Evolutionary conservation across 1,140 invertebrate species (phyloP), one percentile per base, ranked within the genome.

Genomic region (Tetragnatha versicolor): DNA sequence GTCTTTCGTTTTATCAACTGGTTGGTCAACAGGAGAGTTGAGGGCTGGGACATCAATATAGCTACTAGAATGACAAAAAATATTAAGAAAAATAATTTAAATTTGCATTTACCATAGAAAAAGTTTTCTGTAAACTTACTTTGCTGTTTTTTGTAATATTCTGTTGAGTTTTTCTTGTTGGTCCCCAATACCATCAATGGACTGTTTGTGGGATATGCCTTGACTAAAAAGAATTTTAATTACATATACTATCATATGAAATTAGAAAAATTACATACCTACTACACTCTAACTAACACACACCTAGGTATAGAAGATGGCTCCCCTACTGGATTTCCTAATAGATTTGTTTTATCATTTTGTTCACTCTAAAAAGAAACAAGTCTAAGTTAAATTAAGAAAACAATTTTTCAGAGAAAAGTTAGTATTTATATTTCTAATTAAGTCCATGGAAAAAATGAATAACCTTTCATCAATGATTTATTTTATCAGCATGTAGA

Each of bases 31-130:
- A 39, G 73, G 60, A 17, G 73, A 76, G 55, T 76, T 76, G 27
- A 76, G 35, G 20, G 73, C 73, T 49, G 73, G 73, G 9, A 76
- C 73, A 76, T 76, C 73, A 39, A 76, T 76, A 61, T 76, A 76
- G 31, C 61, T 76, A 22, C 73, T 76, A 12, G 2, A 70, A 70
- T 25, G 1, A 9, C 9, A 51, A 51, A 51, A 51, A 5, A 45
- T 7, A 45, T 45, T 45, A 45, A 9, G 7, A 7, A 45, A 9
- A 9, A 9, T 45, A 7, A 45, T 45, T 9, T 45, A 45, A 9
- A 45, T 27, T 1, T 22, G 10, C 9, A 27, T 12, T 9, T 55
- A 10, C 12, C 2, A 55, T 4, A 27, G 5, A 55, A 55, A 10
- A 55, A 25, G 5, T 55, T 2, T 33, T 22, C n/a, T n/a, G n/a